These are phyloP conservation scores for Lordiphosa clarofinis DNA, from an alignment of 1,140 invertebrate genomes.

Conservation along the genomic window DNA sequence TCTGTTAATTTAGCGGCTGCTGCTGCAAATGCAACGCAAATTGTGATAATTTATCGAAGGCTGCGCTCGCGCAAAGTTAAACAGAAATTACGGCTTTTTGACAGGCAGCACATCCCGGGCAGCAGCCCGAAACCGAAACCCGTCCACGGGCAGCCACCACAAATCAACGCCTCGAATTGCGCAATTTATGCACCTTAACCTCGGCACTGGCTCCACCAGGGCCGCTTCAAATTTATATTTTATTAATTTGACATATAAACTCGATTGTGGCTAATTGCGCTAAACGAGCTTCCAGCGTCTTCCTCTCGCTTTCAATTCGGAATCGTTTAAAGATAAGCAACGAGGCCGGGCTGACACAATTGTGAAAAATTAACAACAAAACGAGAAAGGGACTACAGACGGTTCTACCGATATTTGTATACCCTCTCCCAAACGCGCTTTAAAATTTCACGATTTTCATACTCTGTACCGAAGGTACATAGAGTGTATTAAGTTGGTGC, in stretches of 20 bases:
- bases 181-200: conserved; percentile 61
- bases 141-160: conserved; percentile 31
- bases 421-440: too few relatives aligned
- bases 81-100: conserved; percentile 64
- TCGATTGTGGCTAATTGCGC: conserved; percentile 77
- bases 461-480: too few relatives aligned
- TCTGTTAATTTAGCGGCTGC: conserved; percentile 70
- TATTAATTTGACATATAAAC: conserved; percentile 76
- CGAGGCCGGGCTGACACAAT: too few relatives aligned
- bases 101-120: conserved; percentile 29
- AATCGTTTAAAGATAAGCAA: too few relatives aligned
- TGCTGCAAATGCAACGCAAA: conserved; percentile 66
- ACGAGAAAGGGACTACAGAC: too few relatives aligned
- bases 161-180: conserved; percentile 72
- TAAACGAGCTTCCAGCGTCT: conserved; percentile 53
- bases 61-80: conserved; percentile 54
- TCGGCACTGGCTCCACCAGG: conserved; percentile 33
- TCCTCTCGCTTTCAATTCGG: conserved; percentile 34
- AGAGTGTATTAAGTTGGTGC: too few relatives aligned
- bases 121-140: conserved; percentile 21
- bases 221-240: conserved; percentile 65
- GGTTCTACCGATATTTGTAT: too few relatives aligned
- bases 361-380: too few relatives aligned
- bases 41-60: conserved; percentile 76
- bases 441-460: too few relatives aligned